Evolutionary conservation across 1,140 invertebrate species (phyloP), one percentile per base, ranked within the genome.

Genomic region (Pogonognathellus flavescens): DNA sequence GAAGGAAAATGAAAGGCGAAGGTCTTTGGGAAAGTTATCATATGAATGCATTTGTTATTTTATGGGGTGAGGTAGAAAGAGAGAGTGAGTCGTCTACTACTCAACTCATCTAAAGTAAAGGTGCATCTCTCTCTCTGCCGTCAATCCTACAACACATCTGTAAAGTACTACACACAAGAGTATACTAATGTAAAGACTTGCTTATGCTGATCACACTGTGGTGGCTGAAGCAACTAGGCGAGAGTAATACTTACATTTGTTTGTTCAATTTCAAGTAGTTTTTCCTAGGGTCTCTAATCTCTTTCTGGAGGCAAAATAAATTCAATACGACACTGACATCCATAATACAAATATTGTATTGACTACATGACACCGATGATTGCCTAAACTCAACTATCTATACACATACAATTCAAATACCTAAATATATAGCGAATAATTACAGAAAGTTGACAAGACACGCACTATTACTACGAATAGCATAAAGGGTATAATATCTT

Each of bases 221-320:
- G 31, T 53, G 55, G 31, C 22, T 55, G 31, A 81, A 81, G 18
- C 53, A 16, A 81, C 20, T 25, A 52, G 80, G 52, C 80, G 52
- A 53, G 80, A 81, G 80, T 53, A 81, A 81, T 80, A 53, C 59
- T 52, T 80, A 52, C 59, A 80, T 62, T 57, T 84, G 84, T 85
- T 85, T 85, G 53, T 53, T 85, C 84, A 85, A 82, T 85, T 85
- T 85, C 84, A 85, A 85, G 84, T 80, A 72, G 84, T 85, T 85
- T 80, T 85, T 85, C 50, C 53, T 80, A 80, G 55, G 76, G 76
- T 59, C 84, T 52, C 55, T 85, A 85, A 85, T 85, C 84, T 72
- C 60, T 82, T 82, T 82, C 60, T 82, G 81, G 81, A 55, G 81
- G 81, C 81, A 82, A 62, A 82, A 82, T 82, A 82, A 82, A 82